Percentiles rank a stretch among this genome's conserved stretches.
These are phyloP conservation scores for Tenebrio molitor DNA, from an alignment of 1,140 invertebrate species.

Conservation along the genomic window DNA sequence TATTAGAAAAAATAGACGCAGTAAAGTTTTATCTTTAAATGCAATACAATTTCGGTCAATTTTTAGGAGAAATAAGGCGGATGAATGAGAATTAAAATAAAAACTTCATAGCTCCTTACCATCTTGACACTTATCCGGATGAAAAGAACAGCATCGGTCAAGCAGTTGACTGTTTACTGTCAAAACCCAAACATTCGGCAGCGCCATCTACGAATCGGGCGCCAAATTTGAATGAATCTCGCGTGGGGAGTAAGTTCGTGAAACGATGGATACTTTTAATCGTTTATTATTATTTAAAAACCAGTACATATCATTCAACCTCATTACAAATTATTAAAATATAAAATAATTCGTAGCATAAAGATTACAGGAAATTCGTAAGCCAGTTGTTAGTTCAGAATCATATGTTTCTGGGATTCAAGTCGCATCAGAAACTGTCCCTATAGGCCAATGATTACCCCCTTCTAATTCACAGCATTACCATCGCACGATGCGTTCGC, in stretches of 20 bases:
- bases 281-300: slow-evolving; percentile 48
- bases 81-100: slow-evolving; percentile 1
- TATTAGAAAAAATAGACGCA: too few species aligned
- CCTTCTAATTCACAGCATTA: slow-evolving; percentile 6
- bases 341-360: slow-evolving; percentile 47
- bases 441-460: slow-evolving; percentile 35
- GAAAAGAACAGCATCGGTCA: slow-evolving; percentile 20
- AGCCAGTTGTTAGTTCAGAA: slow-evolving; percentile 28
- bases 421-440: neutral
- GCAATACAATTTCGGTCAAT: neutral
- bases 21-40: neutral
- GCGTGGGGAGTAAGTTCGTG: too few species aligned
- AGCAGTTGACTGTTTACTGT: neutral
- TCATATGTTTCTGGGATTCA: slow-evolving; percentile 17
- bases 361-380: slow-evolving; percentile 36
- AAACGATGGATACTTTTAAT: slow-evolving; percentile 4
- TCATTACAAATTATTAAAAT: slow-evolving; percentile 49
- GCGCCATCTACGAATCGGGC: neutral
- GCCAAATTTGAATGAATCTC: slow-evolving; percentile 1
- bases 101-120: neutral
- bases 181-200: too few species aligned
- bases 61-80: neutral
- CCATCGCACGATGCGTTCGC: too few species aligned
- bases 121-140: slow-evolving; percentile 36
- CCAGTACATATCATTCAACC: slow-evolving; percentile 49